These are phyloP conservation scores for Vulpes vulpes DNA, from an alignment of 2,113 vertebrate species.

Conservation along the genomic window DNA sequence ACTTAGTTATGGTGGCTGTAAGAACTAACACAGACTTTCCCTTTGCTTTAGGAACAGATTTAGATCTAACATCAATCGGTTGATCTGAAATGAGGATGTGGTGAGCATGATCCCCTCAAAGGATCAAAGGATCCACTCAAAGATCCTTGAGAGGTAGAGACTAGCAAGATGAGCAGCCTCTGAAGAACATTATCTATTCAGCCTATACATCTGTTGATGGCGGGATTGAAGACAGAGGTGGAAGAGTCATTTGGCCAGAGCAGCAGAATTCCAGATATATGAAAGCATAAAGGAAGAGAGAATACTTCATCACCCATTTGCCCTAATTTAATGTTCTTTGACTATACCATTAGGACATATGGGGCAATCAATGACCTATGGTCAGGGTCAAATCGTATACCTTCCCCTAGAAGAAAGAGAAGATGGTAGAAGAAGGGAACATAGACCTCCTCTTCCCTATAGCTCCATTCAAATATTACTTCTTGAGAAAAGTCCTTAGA, in stretches of 20 bases:
- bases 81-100: not conserved
- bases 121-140: not conserved
- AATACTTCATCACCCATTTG: not conserved
- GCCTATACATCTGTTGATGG: fast-evolving
- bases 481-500: not conserved
- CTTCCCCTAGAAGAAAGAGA: not conserved
- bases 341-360: not conserved
- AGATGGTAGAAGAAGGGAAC: not conserved
- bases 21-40: not conserved
- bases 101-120: not conserved
- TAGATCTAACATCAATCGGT: not conserved
- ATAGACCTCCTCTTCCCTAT: not conserved
- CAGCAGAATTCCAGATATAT: not conserved
- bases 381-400: not conserved
- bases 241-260: not conserved
- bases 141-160: not conserved
- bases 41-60: not conserved
- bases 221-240: not conserved
- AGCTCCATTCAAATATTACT: not conserved
- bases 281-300: not conserved
- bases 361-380: no score
- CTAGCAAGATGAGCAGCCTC: not conserved
- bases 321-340: not conserved
- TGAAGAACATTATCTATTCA: not conserved
- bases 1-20: not conserved